phyloP scores from a whole-genome alignment of 2,888 invertebrate genomes.

The Euspilapteryx auroguttella region DNA sequence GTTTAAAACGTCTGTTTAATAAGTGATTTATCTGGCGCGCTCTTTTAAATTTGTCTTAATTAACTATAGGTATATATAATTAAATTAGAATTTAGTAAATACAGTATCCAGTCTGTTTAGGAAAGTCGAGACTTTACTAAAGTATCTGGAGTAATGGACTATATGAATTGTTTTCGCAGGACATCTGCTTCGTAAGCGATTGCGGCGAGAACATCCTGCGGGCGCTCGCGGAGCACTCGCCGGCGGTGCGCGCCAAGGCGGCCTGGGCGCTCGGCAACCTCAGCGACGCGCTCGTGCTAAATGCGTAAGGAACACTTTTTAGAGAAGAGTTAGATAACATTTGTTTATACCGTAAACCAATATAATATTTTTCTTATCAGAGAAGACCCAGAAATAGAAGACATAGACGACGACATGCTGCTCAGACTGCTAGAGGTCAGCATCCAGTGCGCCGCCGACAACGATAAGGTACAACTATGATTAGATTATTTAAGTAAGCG shows the following conservation, averaged over 20 bases:
- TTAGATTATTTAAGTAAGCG: not conserved
- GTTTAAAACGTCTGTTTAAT: no score
- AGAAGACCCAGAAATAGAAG: constrained; percentile 59
- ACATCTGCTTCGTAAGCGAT: constrained; percentile 74
- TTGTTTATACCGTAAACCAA: no score
- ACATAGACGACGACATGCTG: constrained; percentile 69
- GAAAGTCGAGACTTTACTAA: no score
- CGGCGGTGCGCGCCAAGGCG: constrained; percentile 75
- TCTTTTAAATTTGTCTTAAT: no score
- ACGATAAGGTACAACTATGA: constrained; percentile 73
- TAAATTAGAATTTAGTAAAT: no score
- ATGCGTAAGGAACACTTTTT: constrained; percentile 51
- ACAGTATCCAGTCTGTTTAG: no score
- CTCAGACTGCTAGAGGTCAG: constrained; percentile 69
- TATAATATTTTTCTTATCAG: no score
- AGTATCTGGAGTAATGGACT: no score
- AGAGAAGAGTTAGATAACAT: no score
- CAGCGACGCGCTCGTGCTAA: constrained; percentile 76
- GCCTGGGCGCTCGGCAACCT: constrained; percentile 88
- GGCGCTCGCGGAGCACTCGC: constrained; percentile 65
- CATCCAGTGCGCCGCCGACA: constrained; percentile 67
- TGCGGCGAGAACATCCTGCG: constrained; percentile 72
- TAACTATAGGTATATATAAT: no score
- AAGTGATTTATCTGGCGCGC: no score
- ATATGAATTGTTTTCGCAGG: no score